Percentiles rank a stretch among this genome's conserved stretches.
Conservation (phyloP, 2,797 vertebrate genomes). For the Botia kubotai region DNA sequence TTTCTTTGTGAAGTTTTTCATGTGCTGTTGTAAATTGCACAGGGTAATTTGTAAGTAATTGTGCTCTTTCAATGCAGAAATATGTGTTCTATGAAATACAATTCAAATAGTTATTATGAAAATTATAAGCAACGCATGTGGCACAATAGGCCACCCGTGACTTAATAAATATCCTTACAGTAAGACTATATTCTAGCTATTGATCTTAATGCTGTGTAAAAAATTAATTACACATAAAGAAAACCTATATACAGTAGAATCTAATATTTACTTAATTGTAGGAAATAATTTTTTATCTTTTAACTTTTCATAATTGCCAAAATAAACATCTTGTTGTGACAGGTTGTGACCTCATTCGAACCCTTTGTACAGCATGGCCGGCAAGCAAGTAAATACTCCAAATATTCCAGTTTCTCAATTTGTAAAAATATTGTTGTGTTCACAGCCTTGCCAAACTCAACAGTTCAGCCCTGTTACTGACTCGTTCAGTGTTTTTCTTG, state of each 20-base stretch:
- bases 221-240: too few relatives aligned
- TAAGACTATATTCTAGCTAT: not conserved
- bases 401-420: not conserved
- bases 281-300: too few relatives aligned
- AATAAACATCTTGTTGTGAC: too few relatives aligned
- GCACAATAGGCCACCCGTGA: slow-evolving; percentile 4
- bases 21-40: not conserved
- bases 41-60: not conserved
- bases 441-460: not conserved
- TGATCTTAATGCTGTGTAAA: not conserved
- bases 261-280: too few relatives aligned
- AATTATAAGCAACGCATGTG: not conserved
- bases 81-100: not conserved
- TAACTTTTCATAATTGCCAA: too few relatives aligned
- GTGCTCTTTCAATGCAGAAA: not conserved
- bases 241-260: too few relatives aligned
- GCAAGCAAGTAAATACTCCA: not conserved
- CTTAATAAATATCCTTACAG: not conserved
- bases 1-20: not conserved
- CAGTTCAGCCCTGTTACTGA: too few relatives aligned
- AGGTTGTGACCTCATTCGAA: not conserved
- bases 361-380: not conserved
- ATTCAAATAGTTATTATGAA: not conserved
- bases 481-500: not conserved
- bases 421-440: not conserved